These are phyloP conservation scores for Brassicogethes aeneus DNA, from an alignment of 2,888 invertebrate species.

Conservation along the genomic window DNA sequence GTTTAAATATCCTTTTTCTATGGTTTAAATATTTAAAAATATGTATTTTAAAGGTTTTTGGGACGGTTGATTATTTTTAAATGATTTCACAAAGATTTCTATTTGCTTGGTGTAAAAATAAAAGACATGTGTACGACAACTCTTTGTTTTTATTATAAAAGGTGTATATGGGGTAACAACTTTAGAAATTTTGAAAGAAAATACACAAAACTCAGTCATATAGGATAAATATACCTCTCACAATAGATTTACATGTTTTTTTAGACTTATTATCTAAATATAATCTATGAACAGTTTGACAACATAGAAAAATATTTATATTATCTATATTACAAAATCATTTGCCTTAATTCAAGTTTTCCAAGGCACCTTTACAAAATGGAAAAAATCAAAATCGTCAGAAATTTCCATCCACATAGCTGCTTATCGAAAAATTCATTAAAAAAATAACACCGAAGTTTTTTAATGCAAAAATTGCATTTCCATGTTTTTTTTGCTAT, in stretches of 20 bases:
- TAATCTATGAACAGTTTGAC: constrained; percentile 42
- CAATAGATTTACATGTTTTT: constrained; percentile 32
- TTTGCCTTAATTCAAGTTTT: constrained; percentile 53
- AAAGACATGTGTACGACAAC: constrained; percentile 17
- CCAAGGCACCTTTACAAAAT: constrained; percentile 45
- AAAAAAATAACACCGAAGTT: background rate
- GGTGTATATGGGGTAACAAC: constrained; percentile 34
- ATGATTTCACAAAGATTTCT: too few species aligned
- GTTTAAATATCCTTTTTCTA: too few species aligned
- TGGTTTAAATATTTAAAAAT: too few species aligned
- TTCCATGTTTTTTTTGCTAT: too few species aligned
- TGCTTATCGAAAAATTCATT: too few species aligned
- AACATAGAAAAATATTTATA: constrained; percentile 66
- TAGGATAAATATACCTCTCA: constrained; percentile 37
- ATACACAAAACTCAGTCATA: constrained; percentile 33
- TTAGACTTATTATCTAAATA: constrained; percentile 10
- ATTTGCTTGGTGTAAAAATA: too few species aligned
- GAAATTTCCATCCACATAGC: constrained; percentile 23
- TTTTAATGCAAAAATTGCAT: too few species aligned
- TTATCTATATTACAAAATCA: constrained; percentile 59
- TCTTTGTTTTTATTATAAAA: constrained; percentile 31
- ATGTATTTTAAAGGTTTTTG: too few species aligned
- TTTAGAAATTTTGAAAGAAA: constrained; percentile 30
- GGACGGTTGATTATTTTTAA: too few species aligned
- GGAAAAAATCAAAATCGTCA: constrained; percentile 27